phyloP scores from a whole-genome alignment of 2,113 vertebrate species.

The Chelonoidis abingdonii region DNA sequence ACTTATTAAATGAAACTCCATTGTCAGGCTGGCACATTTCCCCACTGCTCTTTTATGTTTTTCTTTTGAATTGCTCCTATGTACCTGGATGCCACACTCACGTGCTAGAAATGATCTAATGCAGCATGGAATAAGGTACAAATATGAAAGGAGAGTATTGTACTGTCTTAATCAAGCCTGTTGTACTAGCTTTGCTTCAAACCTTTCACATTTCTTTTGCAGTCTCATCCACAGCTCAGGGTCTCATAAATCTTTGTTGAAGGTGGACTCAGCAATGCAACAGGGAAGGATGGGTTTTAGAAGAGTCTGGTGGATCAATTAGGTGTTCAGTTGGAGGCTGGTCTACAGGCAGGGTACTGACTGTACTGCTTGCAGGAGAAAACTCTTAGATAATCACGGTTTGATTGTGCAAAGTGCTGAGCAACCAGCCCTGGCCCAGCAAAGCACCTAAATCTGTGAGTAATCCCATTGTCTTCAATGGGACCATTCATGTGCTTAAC shows the following conservation, averaged over 20 bases:
- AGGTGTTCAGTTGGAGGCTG: neutral
- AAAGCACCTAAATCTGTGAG: neutral
- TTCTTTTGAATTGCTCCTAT: neutral
- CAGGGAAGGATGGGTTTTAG: slow-evolving; percentile 26
- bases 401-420: neutral
- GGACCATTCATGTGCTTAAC: neutral
- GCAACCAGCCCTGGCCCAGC: rapidly evolving
- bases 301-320: neutral
- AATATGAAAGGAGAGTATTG: neutral
- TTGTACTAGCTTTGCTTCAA: neutral
- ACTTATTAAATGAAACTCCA: slow-evolving; percentile 24
- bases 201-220: neutral
- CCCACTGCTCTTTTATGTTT: neutral
- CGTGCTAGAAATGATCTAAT: neutral
- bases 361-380: rapidly evolving
- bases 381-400: neutral
- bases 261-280: slow-evolving; percentile 9
- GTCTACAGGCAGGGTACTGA: neutral
- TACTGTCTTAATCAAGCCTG: neutral
- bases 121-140: rapidly evolving
- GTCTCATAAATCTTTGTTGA: slow-evolving; percentile 25
- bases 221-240: neutral
- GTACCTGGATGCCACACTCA: neutral
- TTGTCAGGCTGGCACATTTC: slow-evolving; percentile 40
- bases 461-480: neutral